Base-by-base conservation (phyloP, 2,797 vertebrate species). In the Bryconaethiops microstoma region DNA sequence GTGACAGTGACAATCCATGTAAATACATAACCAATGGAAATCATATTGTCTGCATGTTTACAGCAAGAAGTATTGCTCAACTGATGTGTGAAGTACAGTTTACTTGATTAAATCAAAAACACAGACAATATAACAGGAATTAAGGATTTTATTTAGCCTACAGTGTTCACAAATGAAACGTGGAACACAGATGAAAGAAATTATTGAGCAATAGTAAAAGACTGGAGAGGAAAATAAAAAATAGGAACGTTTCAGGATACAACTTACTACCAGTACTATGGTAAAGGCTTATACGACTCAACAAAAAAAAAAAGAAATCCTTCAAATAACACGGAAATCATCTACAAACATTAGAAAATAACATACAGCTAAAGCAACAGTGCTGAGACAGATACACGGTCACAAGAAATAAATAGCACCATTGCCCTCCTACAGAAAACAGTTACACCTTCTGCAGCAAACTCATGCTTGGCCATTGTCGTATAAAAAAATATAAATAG, bases 401-500 rank as follows among this genome's bases (percentile, higher is more conserved):
- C 57, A 40, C 39, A 65, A 74, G 74, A 71, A 82, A 84, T 78
- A 84, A 83, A 86, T 83, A 74, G 74, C 82, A 80, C 78, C 59
- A 50, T 35, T 77, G 71, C 59, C 64, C 45, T 74, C 45, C 39
- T 78, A 81, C 67, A 39, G 13, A 65, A 42, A 73, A 80, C 68
- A 83, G 71, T 45, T 78, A 77, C 54, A 84, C 63, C 77, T 68
- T 65, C 48, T 82, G 68, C 63, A 77, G 78, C 50, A 73, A 76
- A 68, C 70, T 42, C 77, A 86, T 77, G 78, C 87, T 87, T 88
- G 81, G 86, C 89, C 86, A 82, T 67, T 89, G 77, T 83, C 83
- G 62, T 76, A 81, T 85, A 87, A 89, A 91, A n/a, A 35, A 93
- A 95, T 94, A 95, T 94, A 95, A 94, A 94, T 94, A 95, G 92